Base-by-base conservation (phyloP, 2,888 invertebrate genomes). In the Ariolimax columbianus region DNA sequence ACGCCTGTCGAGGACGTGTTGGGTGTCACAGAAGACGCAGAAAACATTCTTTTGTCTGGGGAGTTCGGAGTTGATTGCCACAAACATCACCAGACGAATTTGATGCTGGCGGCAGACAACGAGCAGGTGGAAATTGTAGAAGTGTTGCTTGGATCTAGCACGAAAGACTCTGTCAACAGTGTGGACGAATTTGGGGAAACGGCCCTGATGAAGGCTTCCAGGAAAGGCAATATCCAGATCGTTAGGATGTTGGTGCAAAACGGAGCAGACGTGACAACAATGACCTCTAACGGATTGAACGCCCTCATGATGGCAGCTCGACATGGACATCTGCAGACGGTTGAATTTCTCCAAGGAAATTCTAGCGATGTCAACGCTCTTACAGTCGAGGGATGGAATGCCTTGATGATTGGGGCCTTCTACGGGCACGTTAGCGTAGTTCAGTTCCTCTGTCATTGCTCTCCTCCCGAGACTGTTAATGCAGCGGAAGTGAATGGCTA, bases 351-450 rank as follows among this genome's bases (percentile, higher is more conserved):
- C 2, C 70, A 70, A 4, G 17, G 36, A 17, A 36, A 26, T 33
- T 7, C 36, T 0, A 66, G 40, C 7, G 47, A 80, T 47, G 66
- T 80, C 33, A 19, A n/a, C 0, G 70, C 33, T 0, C 23, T 11
- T 3, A 30, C 55, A 14, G 40, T 1, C 1, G 36, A 68, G 14
- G 70, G 70, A 1, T 68, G 47, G 47, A 80, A 55, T 17, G 77
- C 82, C 17, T 66, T 83, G 14, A 75, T 83, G 82, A 63, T 83
- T 9, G 82, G 77, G 1, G 51, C 75, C 0, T 63, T 43, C 14
- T 75, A 77, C 38, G 77, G 82, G 6, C 82, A 77, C 66, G 33
- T 73, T 7, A 47, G 63, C 11, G 33, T 66, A 0, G 66, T 83
- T 7, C 19, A 30, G 2, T n/a, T 43, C 0, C 59, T 83, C 2